Conservation (phyloP, 2,797 vertebrate genomes). For the Psittacula echo region DNA sequence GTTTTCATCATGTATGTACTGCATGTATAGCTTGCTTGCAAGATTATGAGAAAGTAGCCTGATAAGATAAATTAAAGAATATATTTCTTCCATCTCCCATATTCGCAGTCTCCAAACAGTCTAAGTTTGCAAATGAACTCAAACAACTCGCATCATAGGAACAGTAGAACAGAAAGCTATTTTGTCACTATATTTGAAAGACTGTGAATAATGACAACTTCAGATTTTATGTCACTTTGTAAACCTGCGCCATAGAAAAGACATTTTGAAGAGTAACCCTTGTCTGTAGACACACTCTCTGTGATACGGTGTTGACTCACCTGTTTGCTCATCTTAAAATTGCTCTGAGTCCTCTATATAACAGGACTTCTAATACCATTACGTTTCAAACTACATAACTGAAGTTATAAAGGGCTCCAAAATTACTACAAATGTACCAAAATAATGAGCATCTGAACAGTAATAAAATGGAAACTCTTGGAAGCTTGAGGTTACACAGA, state of each 20-base stretch:
- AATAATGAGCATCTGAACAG: constrained; percentile 29
- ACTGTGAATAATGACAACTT: neutral
- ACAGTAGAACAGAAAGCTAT: neutral
- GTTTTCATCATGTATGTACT: neutral
- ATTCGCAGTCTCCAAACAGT: neutral
- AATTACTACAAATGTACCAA: constrained; percentile 29
- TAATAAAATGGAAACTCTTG: constrained; percentile 22
- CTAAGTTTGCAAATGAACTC: neutral
- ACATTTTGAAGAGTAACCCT: neutral
- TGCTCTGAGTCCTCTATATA: neutral
- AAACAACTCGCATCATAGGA: neutral
- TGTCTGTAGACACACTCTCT: neutral
- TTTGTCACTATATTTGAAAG: neutral
- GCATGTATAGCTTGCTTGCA: neutral
- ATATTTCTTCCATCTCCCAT: neutral
- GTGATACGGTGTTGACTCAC: neutral
- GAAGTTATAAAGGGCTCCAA: constrained; percentile 26
- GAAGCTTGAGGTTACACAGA: constrained; percentile 37
- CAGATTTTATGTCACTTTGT: neutral
- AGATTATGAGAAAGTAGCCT: neutral
- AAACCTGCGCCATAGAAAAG: neutral
- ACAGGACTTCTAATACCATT: neutral
- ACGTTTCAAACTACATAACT: constrained; percentile 5
- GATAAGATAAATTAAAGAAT: neutral
- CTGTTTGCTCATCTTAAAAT: neutral